Evolutionary conservation across 2,888 invertebrate genomes (phyloP), one percentile per base, ranked within the genome.

Genomic region (Belgica antarctica): DNA sequence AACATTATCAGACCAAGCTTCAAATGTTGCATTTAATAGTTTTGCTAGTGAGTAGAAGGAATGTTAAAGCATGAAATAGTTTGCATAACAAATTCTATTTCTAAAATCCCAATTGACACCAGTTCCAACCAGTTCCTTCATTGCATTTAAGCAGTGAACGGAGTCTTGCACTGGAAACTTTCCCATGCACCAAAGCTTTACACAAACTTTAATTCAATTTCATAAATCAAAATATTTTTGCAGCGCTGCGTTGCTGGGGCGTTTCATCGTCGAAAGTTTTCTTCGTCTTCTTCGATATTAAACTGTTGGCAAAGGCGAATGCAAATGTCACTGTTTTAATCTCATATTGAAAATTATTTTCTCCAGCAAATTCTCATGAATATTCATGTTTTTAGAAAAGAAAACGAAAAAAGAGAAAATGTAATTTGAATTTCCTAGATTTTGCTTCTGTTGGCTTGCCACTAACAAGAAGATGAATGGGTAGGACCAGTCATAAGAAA

Each of bases 311-410:
- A 41, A 41, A 41, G 41, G 41, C 52, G 22, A 52, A 52, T 5
- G 46, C 46, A 46, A 46, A 46, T 52, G 52, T 52, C 52, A 52
- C 52, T 22, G 22, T 19, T 31, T 52, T 52, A 52, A 52, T 52
- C 52, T 52, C 22, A 17, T 52, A 22, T 52, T 52, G 36, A 24
- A 63, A 63, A 63, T 63, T 63, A 36, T 63, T 63, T 62, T 63
- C 41, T 12, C 36, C 24, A 41, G 63, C 63, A 22, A 22, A 28
- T 62, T 62, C 41, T 47, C 47, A 66, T 66, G 65, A 66, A 66
- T 66, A 66, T 66, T 66, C 47, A 66, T 66, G 65, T n/a, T 52
- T 52, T 22, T 17, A 7, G 52, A 12, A 8, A 22, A 8, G 46
- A n/a, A 15, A 46, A 19, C 22, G 34, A 31, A 31, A 52, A 22